Percentiles rank a stretch among this genome's conserved stretches.
phyloP scores from a whole-genome alignment of 2,113 vertebrate genomes.

The Cervus canadensis region DNA sequence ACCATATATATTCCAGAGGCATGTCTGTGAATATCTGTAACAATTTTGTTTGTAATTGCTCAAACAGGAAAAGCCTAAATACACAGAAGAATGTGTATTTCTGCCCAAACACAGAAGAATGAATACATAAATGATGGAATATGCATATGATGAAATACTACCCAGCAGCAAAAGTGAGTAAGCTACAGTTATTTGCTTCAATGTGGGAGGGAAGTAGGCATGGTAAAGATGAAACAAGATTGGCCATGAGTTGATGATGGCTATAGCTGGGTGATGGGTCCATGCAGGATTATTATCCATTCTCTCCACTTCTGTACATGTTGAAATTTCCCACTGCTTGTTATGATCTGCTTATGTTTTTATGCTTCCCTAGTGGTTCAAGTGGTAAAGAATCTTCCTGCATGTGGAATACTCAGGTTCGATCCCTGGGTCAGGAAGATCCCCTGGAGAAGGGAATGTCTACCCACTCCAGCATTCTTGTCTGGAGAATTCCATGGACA shows the following conservation, averaged over 20 bases:
- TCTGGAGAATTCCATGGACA: background rate
- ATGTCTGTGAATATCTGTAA: background rate
- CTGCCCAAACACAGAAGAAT: background rate
- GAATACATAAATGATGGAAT: background rate
- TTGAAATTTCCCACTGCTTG: background rate
- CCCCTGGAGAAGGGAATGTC: background rate
- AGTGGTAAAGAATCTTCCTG: background rate
- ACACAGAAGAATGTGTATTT: background rate
- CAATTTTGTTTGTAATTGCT: background rate
- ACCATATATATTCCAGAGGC: background rate
- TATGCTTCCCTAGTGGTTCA: background rate
- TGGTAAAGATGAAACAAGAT: accelerated
- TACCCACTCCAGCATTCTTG: background rate
- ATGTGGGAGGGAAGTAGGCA: accelerated
- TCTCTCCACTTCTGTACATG: background rate
- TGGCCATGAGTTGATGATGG: accelerated
- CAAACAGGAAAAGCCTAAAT: background rate
- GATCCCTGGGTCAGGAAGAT: background rate
- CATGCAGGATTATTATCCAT: accelerated
- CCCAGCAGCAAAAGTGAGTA: background rate
- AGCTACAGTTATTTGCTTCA: accelerated
- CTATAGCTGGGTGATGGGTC: too few species aligned
- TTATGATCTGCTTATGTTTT: background rate
- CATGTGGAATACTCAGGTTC: background rate
- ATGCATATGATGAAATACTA: background rate